A percentile compares a stretch with the other conserved stretches of the same genome.
Evolutionary conservation across 2,113 vertebrate genomes (phyloP).

Genomic region (Cynopterus brachyotis): DNA sequence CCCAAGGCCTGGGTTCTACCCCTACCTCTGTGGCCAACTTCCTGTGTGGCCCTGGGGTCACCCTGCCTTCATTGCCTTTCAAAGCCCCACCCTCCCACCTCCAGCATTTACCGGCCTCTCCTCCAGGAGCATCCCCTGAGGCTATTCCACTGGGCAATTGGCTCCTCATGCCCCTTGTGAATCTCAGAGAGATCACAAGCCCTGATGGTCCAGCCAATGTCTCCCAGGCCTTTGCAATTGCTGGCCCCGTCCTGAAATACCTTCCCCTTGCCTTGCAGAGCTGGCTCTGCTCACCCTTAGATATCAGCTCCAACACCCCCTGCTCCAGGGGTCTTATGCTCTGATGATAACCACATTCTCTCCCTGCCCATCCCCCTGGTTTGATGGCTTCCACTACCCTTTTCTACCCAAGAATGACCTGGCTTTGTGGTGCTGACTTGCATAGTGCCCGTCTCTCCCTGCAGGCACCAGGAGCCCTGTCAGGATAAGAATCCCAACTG

Average conservation of each 20-base stretch:
- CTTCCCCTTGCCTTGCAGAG: background rate
- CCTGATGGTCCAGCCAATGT: fast-evolving
- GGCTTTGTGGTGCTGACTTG: background rate
- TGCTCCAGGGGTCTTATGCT: fast-evolving
- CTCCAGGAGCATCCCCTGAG: background rate
- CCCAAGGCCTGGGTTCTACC: background rate
- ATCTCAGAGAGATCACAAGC: background rate
- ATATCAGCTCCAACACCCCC: background rate
- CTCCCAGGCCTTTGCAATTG: background rate
- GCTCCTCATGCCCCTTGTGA: background rate
- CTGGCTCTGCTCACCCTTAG: background rate
- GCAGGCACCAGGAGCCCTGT: background rate
- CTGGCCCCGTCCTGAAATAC: fast-evolving
- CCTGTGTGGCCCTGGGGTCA: background rate
- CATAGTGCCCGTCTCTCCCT: fast-evolving
- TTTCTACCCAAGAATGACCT: background rate
- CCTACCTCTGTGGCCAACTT: background rate
- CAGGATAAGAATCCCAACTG: background rate
- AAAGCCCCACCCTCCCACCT: background rate
- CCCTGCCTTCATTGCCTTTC: background rate
- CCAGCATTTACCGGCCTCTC: background rate
- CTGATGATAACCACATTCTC: fast-evolving
- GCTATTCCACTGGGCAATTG: background rate
- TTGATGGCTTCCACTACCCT: background rate
- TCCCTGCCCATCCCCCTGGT: fast-evolving